Conservation (phyloP, 1,140 invertebrate species). For the Paraescarpia echinospica region DNA sequence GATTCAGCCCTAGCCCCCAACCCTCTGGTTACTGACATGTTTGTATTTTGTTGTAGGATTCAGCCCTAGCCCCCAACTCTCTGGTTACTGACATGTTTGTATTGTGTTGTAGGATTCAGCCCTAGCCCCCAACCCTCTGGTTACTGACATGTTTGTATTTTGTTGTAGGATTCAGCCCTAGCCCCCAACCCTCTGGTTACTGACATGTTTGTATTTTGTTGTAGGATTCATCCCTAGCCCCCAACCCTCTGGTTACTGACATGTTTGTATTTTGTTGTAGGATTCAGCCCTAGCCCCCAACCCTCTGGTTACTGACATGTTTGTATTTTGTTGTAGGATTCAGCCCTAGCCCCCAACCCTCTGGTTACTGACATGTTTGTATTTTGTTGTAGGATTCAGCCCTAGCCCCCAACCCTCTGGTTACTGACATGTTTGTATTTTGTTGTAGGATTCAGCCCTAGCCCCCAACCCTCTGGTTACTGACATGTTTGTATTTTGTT, state of each 20-base stretch:
- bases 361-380: conserved; percentile 41
- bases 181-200: conserved; percentile 52
- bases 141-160: too few species aligned
- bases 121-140: too few species aligned
- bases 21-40: conserved; percentile 47
- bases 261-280: too few species aligned
- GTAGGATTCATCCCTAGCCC: conserved; percentile 22
- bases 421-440: conserved; percentile 37
- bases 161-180: too few species aligned
- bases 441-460: too few species aligned
- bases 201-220: conserved; percentile 22
- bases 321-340: too few species aligned
- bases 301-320: too few species aligned
- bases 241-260: conserved; percentile 53
- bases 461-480: too few species aligned
- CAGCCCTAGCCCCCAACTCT: conserved; percentile 43
- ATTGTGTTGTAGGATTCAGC: too few species aligned
- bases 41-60: neutral
- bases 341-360: conserved; percentile 42
- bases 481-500: too few species aligned
- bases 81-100: conserved; percentile 41
- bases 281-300: too few species aligned
- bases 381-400: neutral
- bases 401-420: conserved; percentile 47
- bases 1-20: conserved; percentile 36